Evolutionary conservation across 2,888 invertebrate genomes (phyloP).

Genomic region (Pteria penguin): DNA sequence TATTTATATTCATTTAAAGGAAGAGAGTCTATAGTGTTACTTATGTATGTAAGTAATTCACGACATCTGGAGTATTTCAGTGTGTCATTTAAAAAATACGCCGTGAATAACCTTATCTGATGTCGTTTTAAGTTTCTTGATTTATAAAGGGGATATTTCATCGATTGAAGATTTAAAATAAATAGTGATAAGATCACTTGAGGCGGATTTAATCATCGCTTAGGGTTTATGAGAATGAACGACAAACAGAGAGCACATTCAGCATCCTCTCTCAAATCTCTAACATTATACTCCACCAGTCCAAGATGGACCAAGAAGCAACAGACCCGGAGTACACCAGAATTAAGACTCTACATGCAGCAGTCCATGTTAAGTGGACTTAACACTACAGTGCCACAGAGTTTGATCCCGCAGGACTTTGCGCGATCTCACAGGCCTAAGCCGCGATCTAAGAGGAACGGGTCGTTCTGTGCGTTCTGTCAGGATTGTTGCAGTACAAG

Average conservation of each 20-base stretch:
- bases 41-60: not conserved
- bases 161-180: not conserved
- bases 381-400: constrained; percentile 60
- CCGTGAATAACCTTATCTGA: not conserved
- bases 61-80: not conserved
- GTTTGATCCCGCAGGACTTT: constrained; percentile 51
- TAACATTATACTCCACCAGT: constrained; percentile 30
- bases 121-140: not conserved
- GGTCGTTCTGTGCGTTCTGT: constrained; percentile 32
- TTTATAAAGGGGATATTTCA: not conserved
- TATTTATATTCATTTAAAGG: not conserved
- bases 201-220: too few relatives aligned
- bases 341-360: constrained; percentile 47
- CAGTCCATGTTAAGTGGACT: constrained; percentile 59
- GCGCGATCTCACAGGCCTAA: constrained; percentile 47
- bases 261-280: constrained; percentile 50
- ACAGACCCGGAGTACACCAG: constrained; percentile 54
- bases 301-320: constrained; percentile 38
- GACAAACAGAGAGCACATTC: constrained; percentile 53
- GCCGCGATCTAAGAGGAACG: constrained; percentile 9
- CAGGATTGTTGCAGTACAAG: constrained; percentile 57
- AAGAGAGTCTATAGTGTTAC: not conserved
- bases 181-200: too few relatives aligned
- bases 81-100: not conserved
- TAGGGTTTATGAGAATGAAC: not conserved